A percentile compares a stretch with the other conserved stretches of the same genome.
These are phyloP conservation scores for Chondrosia reniformis DNA, from an alignment of 37 sponge, comb jelly and placozoan species.

Conservation along the genomic window DNA sequence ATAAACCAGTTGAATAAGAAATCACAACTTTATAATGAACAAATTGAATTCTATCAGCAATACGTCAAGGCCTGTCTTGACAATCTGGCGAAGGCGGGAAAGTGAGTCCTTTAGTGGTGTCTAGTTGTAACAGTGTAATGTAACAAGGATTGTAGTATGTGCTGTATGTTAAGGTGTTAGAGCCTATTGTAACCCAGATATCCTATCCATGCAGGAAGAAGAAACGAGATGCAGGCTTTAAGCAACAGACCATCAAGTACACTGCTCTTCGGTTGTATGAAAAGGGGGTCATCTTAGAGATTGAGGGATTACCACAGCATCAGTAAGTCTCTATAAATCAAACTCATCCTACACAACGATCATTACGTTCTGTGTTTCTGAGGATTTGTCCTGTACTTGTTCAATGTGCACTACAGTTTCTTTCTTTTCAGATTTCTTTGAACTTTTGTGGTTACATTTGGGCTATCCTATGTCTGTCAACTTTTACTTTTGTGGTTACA, in stretches of 20 bases:
- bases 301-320: slow-evolving; percentile 86
- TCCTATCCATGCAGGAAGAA: slow-evolving; percentile 27
- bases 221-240: slow-evolving; percentile 42
- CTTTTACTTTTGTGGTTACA: too few relatives aligned
- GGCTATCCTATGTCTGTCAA: too few relatives aligned
- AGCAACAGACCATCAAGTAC: slow-evolving; percentile 84
- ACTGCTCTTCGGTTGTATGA: slow-evolving; percentile 86
- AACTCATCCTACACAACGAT: too few relatives aligned
- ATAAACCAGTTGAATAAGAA: slow-evolving; percentile 76
- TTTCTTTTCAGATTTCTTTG: too few relatives aligned
- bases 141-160: not conserved
- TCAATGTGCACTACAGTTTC: too few relatives aligned
- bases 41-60: slow-evolving; percentile 88
- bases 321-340: slow-evolving; percentile 83
- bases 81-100: slow-evolving; percentile 78
- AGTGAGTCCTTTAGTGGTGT: slow-evolving; percentile 23
- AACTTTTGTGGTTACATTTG: too few relatives aligned
- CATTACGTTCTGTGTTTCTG: too few relatives aligned
- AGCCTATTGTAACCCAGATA: not conserved
- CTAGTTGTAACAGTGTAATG: not conserved
- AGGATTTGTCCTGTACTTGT: too few relatives aligned
- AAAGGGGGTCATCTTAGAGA: slow-evolving; percentile 92
- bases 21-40: slow-evolving; percentile 76
- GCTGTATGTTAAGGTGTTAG: not conserved
- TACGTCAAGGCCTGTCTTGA: slow-evolving; percentile 92